Base-by-base conservation (phyloP, 2,113 vertebrate genomes). In the Dermatemys mawii region DNA sequence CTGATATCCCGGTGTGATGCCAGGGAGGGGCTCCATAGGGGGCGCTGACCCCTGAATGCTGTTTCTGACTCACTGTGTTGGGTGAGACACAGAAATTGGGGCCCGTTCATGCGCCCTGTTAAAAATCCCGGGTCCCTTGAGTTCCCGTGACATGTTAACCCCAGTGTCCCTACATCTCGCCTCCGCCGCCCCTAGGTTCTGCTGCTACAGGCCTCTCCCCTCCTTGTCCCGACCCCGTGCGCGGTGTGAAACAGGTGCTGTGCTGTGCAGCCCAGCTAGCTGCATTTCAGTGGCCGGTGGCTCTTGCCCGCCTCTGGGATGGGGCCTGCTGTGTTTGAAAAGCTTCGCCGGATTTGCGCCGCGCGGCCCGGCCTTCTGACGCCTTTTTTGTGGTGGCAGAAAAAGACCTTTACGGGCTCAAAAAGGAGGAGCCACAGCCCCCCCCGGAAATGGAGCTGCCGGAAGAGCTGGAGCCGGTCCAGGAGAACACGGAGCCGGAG, bases 321-420 rank as follows among this genome's bases (percentile, higher is more conserved):
- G 57, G 16, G 24, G 48, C 5, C 44, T n/a, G 6, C 11, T n/a
- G 46, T 27, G 49, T 38, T 35, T 70, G 63, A n/a, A 70, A 38
- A 70, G n/a, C 63, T 11, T 38, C 5, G 8, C 63, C 60, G 19
- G 60, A n/a, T 67, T 67, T 35, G n/a, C 7, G 19, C n/a, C 17
- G 35, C 6, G 63, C 16, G 8, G 35, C n/a, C 4, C 4, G 35
- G 7, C n/a, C 19, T n/a, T 22, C 63, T 70, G 35, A 70, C 63
- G 9, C 63, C 9, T 70, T 19, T 38, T 70, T 38, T 70, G 63
- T 93, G 83, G 29, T 67, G 22, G 17, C 80, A 97, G 97, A 98
- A 94, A 97, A 97, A 50, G 96, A 97, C 79, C 90, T 92, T 10
- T 96, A 90, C 67, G 5, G 89, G n/a, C 95, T 97, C 84, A 97